These are phyloP conservation scores for Dreissena polymorpha DNA, from an alignment of 1,140 invertebrate genomes.

Conservation along the genomic window DNA sequence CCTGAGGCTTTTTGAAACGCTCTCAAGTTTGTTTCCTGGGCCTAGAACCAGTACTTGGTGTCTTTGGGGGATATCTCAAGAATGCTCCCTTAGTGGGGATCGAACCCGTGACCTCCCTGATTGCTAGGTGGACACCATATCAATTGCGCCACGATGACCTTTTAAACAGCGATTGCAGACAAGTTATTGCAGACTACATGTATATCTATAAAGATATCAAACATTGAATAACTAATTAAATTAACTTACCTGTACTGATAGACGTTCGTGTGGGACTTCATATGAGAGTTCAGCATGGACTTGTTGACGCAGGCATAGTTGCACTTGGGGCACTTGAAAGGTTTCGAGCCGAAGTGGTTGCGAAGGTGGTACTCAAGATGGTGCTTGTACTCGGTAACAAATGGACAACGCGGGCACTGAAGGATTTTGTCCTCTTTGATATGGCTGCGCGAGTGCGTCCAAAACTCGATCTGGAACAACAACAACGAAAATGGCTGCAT, in stretches of 20 bases:
- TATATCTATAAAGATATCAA: no score
- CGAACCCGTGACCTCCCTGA: no score
- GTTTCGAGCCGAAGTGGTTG: conserved; percentile 97
- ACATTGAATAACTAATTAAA: no score
- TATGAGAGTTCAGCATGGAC: conserved; percentile 99
- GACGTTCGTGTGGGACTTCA: conserved; percentile 98
- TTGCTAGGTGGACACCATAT: no score
- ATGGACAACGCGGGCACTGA: conserved; percentile 94
- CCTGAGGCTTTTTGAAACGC: no score
- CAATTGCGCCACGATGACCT: no score
- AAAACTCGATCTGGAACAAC: conserved; percentile 87
- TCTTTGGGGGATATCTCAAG: no score
- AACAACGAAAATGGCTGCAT: not conserved
- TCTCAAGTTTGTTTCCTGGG: no score
- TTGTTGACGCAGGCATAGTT: conserved; percentile 94
- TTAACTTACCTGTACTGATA: conserved; percentile 94
- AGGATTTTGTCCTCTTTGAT: conserved; percentile 96
- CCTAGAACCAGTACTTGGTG: no score
- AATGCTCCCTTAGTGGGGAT: no score
- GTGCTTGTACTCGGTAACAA: conserved; percentile 99
- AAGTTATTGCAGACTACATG: no score
- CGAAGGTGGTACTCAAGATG: conserved; percentile 97
- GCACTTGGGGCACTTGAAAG: conserved; percentile 94
- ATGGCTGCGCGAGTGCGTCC: conserved; percentile 93
- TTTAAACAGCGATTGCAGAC: no score